phyloP scores from a whole-genome alignment of 2,113 vertebrate species.

The Hippoglossus stenolepis region DNA sequence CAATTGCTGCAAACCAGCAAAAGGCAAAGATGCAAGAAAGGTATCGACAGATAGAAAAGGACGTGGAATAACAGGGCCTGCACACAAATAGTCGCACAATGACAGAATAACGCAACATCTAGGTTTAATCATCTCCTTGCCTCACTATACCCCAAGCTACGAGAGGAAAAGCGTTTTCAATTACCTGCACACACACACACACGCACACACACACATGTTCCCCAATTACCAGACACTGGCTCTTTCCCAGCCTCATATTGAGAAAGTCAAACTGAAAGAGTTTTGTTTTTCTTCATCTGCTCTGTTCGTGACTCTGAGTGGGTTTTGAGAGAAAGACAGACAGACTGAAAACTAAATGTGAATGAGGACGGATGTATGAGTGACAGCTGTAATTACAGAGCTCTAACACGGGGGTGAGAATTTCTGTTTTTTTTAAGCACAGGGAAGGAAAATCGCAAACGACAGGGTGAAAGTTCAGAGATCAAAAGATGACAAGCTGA shows the following conservation, averaged over 20 bases:
- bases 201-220: conserved; percentile 15
- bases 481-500: conserved; percentile 63
- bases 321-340: conserved; percentile 34
- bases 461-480: conserved; percentile 65
- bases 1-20: conserved; percentile 7
- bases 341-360: conserved; percentile 45
- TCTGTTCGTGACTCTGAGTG: conserved; percentile 50
- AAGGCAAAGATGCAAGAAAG: conserved; percentile 6
- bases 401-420: conserved; percentile 45
- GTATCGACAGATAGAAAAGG: conserved; percentile 2
- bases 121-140: conserved; percentile 59
- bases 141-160: conserved; percentile 44
- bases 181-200: conserved; percentile 31
- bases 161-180: conserved; percentile 66
- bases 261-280: conserved; percentile 60
- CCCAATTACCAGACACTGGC: conserved; percentile 67
- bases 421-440: too few species aligned
- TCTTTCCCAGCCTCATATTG: conserved; percentile 68
- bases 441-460: conserved; percentile 54
- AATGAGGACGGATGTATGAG: conserved; percentile 50
- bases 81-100: conserved; percentile 24
- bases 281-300: conserved; percentile 27
- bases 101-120: conserved; percentile 55
- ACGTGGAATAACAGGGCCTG: conserved; percentile 3
- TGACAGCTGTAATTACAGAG: conserved; percentile 73